Evolutionary conservation across 2,888 invertebrate genomes (phyloP).

Genomic region (Synanthedon myopaeformis): DNA sequence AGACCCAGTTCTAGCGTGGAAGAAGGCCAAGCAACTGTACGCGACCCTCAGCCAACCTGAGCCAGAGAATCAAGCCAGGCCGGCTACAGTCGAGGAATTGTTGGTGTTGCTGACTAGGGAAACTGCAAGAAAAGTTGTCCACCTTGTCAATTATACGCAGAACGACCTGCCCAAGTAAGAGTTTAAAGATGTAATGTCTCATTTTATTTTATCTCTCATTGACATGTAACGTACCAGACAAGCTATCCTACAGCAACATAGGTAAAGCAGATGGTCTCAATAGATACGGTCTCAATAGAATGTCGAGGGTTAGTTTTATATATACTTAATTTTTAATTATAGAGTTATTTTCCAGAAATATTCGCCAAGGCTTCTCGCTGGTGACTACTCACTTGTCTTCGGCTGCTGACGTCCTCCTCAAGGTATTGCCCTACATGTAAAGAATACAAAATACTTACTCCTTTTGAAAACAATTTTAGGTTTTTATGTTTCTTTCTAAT

Average conservation of each 20-base stretch:
- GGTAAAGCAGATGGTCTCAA: neutral
- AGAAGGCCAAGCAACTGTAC: constrained; percentile 81
- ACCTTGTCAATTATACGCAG: constrained; percentile 80
- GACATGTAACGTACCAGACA: too few relatives aligned
- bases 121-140: constrained; percentile 81
- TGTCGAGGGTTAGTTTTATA: too few relatives aligned
- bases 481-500: too few relatives aligned
- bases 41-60: constrained; percentile 78
- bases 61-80: constrained; percentile 87
- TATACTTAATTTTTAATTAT: neutral
- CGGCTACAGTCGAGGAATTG: constrained; percentile 81
- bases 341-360: constrained; percentile 38
- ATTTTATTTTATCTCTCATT: too few relatives aligned
- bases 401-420: constrained; percentile 73
- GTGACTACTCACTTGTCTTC: constrained; percentile 70
- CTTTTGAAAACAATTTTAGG: too few relatives aligned
- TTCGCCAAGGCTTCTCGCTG: constrained; percentile 61
- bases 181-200: too few relatives aligned
- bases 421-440: constrained; percentile 55
- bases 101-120: constrained; percentile 82
- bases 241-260: too few relatives aligned
- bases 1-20: constrained; percentile 80
- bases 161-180: constrained; percentile 71
- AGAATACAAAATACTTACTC: too few relatives aligned
- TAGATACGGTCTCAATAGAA: neutral